phyloP scores from a whole-genome alignment of 2,888 invertebrate genomes.

The Cremastinae sp. region DNA sequence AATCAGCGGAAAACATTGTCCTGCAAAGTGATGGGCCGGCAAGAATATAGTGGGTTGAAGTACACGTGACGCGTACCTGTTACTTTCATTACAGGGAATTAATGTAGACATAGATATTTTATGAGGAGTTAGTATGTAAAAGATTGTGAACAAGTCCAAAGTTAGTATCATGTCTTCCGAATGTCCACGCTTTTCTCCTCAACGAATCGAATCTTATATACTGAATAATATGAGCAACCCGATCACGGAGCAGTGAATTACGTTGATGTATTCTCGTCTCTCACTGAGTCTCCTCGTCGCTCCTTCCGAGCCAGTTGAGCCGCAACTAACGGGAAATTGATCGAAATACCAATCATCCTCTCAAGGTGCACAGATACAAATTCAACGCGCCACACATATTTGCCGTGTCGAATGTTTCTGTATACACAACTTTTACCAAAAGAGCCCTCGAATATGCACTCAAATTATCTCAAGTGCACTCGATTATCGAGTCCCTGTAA shows the following conservation, averaged over 20 bases:
- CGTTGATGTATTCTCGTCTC: conserved; percentile 37
- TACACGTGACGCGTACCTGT: no score
- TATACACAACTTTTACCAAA: not conserved
- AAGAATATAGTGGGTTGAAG: no score
- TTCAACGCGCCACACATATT: not conserved
- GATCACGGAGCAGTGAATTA: conserved; percentile 32
- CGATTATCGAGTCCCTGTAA: conserved; percentile 6
- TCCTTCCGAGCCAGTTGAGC: conserved; percentile 39
- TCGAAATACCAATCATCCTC: conserved; percentile 60
- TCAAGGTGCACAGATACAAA: conserved; percentile 40
- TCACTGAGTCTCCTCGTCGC: conserved; percentile 22
- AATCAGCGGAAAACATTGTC: no score
- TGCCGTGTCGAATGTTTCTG: conserved; percentile 1
- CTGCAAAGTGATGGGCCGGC: no score
- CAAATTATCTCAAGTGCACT: conserved; percentile 27
- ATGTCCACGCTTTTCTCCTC: conserved; percentile 40
- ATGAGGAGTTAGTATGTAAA: no score
- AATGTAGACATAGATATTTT: no score
- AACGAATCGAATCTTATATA: conserved; percentile 48
- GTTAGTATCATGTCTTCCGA: conserved; percentile 29
- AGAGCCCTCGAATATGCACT: conserved; percentile 22
- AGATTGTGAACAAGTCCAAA: conserved; percentile 3
- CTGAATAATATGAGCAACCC: conserved; percentile 34
- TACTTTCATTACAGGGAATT: no score
- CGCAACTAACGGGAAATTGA: conserved; percentile 59